Conservation (phyloP, 2,888 invertebrate genomes). For the Dilophus febrilis region DNA sequence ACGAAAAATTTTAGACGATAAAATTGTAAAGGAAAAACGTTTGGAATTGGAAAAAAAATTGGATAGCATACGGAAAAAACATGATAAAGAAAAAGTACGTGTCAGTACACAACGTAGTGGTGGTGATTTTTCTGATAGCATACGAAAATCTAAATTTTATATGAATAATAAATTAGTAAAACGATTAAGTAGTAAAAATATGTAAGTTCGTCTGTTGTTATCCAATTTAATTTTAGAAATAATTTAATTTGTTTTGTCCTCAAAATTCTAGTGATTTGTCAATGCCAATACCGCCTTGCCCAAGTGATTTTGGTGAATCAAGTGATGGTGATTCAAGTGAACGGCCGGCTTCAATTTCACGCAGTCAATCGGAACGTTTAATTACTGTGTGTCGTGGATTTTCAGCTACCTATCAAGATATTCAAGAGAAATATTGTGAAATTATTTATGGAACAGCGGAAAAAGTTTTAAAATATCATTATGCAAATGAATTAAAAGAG, state of each 20-base stretch:
- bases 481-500: conserved; percentile 63
- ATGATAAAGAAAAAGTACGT: conserved; percentile 56
- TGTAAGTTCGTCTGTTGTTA: conserved; percentile 38
- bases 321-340: conserved; percentile 33
- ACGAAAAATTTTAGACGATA: conserved; percentile 63
- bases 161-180: conserved; percentile 59
- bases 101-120: conserved; percentile 37
- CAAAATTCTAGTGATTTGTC: conserved; percentile 26
- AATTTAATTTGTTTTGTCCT: no score
- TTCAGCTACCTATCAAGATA: conserved; percentile 50
- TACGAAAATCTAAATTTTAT: conserved; percentile 52
- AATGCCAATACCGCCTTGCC: conserved; percentile 30
- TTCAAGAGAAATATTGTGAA: conserved; percentile 74
- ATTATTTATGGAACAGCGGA: conserved; percentile 57
- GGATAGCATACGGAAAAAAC: conserved; percentile 62
- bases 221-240: conserved; percentile 16
- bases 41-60: conserved; percentile 75
- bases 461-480: conserved; percentile 61
- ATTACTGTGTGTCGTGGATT: conserved; percentile 48
- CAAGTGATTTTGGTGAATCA: conserved; percentile 32
- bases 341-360: conserved; percentile 26
- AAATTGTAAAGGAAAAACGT: conserved; percentile 66
- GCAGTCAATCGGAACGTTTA: conserved; percentile 46
- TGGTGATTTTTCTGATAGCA: conserved; percentile 37
- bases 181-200: conserved; percentile 58